Evolutionary conservation across 2,888 invertebrate genomes (phyloP), one percentile per base, ranked within the genome.

Genomic region (Drosophila neonasuta): DNA sequence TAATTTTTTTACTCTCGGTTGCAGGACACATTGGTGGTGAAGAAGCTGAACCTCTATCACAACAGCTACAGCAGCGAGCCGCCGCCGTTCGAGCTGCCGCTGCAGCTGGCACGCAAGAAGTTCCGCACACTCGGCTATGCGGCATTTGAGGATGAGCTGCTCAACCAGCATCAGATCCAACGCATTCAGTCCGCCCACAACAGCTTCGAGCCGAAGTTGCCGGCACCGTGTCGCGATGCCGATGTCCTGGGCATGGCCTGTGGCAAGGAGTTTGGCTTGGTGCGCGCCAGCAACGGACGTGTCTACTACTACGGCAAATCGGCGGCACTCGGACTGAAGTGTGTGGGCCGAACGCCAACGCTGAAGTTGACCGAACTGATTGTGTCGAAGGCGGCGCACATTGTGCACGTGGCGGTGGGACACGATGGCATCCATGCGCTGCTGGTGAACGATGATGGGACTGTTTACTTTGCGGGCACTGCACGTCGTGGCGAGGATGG

Each of bases 401-500:
- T 96, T 64, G 91, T 92, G 1, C 95, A 97, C 91, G 93, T 97
- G 70, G 95, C 97, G 0, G 94, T 97, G 2, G 98, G 99, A 0
- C 98, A 98, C 88, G 99, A 99, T 89, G 97, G 98, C 1, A 94
- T 96, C 52, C 97, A 99, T 90, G 97, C 96, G 0, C 92, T 99
- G 55, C 91, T 99, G 32, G 93, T 99, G n/a, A 94, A 97, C 41
- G 97, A 98, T 86, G 97, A 97, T 89, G 99, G 99, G 1, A 94
- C 95, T 1, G 97, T 97, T 0, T 94, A 96, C 89, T 97, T 97
- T 91, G 92, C 93, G 48, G 97, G 99, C 8, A 95, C 96, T 7
- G 96, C 98, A 0, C 93, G 96, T 0, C 93, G 98, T 3, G 98
- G 99, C 29, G 98, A 98, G 91, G 98, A 98, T 90, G 98, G 97